A percentile compares a stretch with the other conserved stretches of the same genome.
These are phyloP conservation scores for Zaprionus camerounensis DNA, from an alignment of 1,140 invertebrate genomes.

Conservation along the genomic window DNA sequence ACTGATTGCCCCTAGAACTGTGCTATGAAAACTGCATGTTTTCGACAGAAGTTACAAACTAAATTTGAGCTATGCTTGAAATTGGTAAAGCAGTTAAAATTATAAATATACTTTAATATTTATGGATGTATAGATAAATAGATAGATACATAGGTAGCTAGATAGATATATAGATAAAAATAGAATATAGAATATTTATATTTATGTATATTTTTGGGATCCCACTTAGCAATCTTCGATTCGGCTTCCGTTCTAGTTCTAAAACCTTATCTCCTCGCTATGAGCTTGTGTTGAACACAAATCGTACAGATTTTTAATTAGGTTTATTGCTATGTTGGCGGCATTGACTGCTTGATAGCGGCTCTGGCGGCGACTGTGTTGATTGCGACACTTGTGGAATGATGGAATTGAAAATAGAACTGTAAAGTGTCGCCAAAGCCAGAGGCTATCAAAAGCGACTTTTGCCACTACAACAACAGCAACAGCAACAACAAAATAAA, in stretches of 20 bases:
- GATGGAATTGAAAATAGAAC: constrained; percentile 61
- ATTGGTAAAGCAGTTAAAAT: too few relatives aligned
- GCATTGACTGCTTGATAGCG: constrained; percentile 73
- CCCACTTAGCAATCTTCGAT: background rate
- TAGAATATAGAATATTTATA: background rate
- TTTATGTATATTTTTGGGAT: background rate
- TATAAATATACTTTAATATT: too few relatives aligned
- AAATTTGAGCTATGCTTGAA: background rate
- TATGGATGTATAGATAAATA: too few relatives aligned
- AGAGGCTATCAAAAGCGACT: constrained; percentile 71
- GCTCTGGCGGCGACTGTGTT: constrained; percentile 32
- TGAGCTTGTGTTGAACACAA: constrained; percentile 14
- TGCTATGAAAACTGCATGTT: constrained; percentile 28
- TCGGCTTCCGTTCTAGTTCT: constrained; percentile 12
- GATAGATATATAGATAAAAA: too few relatives aligned
- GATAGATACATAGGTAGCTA: too few relatives aligned
- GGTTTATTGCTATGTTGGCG: constrained; percentile 80
- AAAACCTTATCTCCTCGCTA: background rate
- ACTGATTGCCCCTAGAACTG: constrained; percentile 42
- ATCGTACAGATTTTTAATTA: constrained; percentile 77
- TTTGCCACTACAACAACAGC: constrained; percentile 41
- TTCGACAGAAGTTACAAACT: background rate
- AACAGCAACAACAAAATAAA: background rate
- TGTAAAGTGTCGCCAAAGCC: constrained; percentile 57
- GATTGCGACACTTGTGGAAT: constrained; percentile 68